Evolutionary conservation across 2,113 vertebrate genomes (phyloP).

Genomic region (Sphaerodactylus townsendi): DNA sequence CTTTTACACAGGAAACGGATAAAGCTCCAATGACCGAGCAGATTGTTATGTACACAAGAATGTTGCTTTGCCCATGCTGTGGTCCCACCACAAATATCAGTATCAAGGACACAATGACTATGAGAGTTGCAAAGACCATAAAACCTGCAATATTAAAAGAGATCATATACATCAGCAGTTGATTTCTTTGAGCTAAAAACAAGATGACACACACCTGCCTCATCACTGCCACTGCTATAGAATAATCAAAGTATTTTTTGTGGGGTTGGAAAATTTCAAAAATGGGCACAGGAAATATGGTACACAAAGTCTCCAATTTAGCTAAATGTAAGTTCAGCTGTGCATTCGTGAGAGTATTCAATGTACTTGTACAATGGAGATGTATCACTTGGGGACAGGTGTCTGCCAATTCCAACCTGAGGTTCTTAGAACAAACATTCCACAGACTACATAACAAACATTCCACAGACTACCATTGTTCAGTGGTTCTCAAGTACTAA

Average conservation of each 20-base stretch:
- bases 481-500: too few relatives aligned
- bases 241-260: not conserved
- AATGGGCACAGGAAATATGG: not conserved
- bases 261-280: not conserved
- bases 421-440: not conserved
- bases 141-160: conserved; percentile 79
- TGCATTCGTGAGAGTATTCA: too few relatives aligned
- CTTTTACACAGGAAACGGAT: conserved; percentile 96
- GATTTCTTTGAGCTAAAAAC: not conserved
- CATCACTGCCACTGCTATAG: not conserved
- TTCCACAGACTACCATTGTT: not conserved
- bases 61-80: conserved; percentile 94
- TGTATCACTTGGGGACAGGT: not conserved
- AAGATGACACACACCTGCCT: not conserved
- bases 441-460: not conserved
- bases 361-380: too few relatives aligned
- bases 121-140: conserved; percentile 86
- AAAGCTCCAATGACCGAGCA: conserved; percentile 96
- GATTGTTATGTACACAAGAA: conserved; percentile 97
- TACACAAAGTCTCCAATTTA: not conserved
- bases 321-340: not conserved
- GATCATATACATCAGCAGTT: not conserved
- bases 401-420: not conserved
- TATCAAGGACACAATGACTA: conserved; percentile 91
- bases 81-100: conserved; percentile 93